Evolutionary conservation across 2,888 invertebrate genomes (phyloP), one percentile per base, ranked within the genome.

Genomic region (Polymixis lichenea): DNA sequence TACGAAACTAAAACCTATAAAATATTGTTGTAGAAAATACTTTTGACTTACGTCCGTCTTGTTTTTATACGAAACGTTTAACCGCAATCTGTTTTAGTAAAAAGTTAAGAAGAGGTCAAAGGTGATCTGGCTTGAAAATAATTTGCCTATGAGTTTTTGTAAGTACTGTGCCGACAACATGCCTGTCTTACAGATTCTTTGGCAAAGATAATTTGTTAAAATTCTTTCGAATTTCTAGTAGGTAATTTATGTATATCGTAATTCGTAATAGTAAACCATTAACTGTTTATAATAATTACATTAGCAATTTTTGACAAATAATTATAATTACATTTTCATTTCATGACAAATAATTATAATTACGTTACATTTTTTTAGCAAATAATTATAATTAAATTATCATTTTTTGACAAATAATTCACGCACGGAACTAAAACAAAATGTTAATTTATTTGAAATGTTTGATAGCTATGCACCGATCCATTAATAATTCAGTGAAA

Each of bases 131-230:
- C 46, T 69, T 49, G 46, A 68, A 82, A 65, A 66, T 51, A 61
- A 75, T 64, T 67, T 66, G 55, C 60, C n/a, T 22, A 66, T 46
- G 43, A 13, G 78, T 79, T 78, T 81, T 75, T 78, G n/a, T 13
- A 32, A 28, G 3, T 17, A 22, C 8, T 46, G 0, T 46, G 32
- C 22, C 19, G 38, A 66, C 43, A 58, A 3, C 46, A 11, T 25
- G 25, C 13, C 53, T 32, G 15, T 53, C 25, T 60, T 66, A 65
- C 0, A 64, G 15, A 53, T 53, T 46, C 17, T 64, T 46, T 51
- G 8, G 1, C 7, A n/a, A 51, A 28, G 1, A n/a, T n/a, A 19
- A 3, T n/a, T 61, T 46, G 38, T n/a, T 78, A 15, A 55, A 9
- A 28, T 55, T 49, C 0, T 7, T 53, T 11, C 0, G 15, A 17